Conservation (phyloP, 1,140 invertebrate species). For the Saxidomus purpurata region DNA sequence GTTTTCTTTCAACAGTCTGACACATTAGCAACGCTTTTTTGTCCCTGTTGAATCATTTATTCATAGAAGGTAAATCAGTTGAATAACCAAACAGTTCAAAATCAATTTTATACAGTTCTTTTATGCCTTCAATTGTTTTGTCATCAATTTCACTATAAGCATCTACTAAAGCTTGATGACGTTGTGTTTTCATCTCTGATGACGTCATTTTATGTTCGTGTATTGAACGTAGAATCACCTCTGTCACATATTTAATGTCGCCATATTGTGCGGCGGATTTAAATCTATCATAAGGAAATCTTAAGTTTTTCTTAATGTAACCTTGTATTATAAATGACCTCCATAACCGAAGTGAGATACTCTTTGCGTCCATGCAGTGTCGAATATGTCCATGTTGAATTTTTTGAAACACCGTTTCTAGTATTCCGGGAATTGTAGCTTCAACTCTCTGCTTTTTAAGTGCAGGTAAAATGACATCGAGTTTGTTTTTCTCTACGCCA, state of each 20-base stretch:
- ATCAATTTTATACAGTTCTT: background rate
- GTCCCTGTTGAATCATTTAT: no score
- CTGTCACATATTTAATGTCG: background rate
- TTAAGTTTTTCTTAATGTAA: slow-evolving; percentile 35
- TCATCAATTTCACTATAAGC: slow-evolving; percentile 8
- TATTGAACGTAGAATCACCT: background rate
- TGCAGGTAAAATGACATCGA: background rate
- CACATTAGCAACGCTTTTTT: no score
- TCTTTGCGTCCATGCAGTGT: background rate
- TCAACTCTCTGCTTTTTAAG: background rate
- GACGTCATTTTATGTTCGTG: background rate
- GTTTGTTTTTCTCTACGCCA: background rate
- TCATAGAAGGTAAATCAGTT: background rate
- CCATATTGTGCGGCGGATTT: background rate
- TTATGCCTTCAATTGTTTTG: slow-evolving; percentile 3
- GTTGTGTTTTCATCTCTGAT: background rate
- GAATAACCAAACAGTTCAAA: background rate
- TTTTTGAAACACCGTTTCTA: background rate
- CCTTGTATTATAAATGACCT: slow-evolving; percentile 63
- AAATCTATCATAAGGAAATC: slow-evolving; percentile 7
- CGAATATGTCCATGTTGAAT: background rate
- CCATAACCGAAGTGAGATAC: slow-evolving; percentile 26
- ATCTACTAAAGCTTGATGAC: background rate
- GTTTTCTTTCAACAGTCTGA: no score
- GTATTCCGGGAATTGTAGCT: slow-evolving; percentile 4